Evolutionary conservation across 2,888 invertebrate genomes (phyloP).

Genomic region (Willowsia nigromaculata): DNA sequence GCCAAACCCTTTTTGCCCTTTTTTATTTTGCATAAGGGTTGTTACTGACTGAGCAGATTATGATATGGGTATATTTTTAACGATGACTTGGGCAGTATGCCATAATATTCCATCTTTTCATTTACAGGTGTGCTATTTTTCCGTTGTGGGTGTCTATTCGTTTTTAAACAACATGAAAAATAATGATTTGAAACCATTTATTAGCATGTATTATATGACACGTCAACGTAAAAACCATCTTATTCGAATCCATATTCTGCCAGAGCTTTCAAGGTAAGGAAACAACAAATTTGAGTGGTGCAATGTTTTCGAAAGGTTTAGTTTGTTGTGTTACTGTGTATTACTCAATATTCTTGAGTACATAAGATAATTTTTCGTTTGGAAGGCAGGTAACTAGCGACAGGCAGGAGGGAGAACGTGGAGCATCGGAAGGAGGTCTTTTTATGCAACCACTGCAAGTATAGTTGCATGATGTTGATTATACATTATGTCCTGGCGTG

Average conservation of each 20-base stretch:
- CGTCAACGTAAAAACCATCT: conserved; percentile 29
- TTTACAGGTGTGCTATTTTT: conserved; percentile 25
- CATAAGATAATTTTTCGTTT: conserved; percentile 28
- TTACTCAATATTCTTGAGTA: background rate
- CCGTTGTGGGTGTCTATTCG: conserved; percentile 28
- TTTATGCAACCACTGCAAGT: conserved; percentile 15
- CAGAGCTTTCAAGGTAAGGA: background rate
- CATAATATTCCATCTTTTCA: conserved; percentile 2
- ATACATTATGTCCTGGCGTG: conserved; percentile 29
- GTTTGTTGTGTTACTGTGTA: background rate
- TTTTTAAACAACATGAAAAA: background rate
- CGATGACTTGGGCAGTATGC: background rate
- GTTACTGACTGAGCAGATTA: background rate
- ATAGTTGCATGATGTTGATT: conserved; percentile 29
- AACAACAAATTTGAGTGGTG: background rate
- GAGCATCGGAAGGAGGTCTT: conserved; percentile 46
- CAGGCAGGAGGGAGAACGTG: background rate
- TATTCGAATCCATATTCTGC: background rate
- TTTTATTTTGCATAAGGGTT: conserved; percentile 3
- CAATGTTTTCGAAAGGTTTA: background rate
- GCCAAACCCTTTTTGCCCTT: conserved; percentile 49
- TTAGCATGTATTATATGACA: conserved; percentile 41
- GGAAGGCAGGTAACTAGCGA: background rate
- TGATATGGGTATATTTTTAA: conserved; percentile 13
- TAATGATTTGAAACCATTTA: background rate